Base-by-base conservation (phyloP, 2,113 vertebrate genomes). In the Orthonyx spaldingii region DNA sequence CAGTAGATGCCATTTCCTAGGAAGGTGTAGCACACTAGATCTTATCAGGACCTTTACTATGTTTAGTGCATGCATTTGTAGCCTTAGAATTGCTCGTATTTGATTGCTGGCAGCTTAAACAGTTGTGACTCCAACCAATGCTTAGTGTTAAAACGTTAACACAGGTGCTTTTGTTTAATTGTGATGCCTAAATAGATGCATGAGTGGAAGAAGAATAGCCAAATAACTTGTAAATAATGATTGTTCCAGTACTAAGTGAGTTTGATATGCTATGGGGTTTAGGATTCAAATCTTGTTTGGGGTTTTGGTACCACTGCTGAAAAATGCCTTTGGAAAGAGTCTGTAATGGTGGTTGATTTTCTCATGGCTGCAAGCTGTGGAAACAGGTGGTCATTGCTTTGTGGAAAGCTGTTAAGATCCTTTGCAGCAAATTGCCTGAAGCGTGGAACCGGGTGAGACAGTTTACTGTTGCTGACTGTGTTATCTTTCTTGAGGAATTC, bases 401-500 rank as follows among this genome's bases (percentile, higher is more conserved):
- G 68, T 93, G 80, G 41, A 81, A 96, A 93, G 84, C 68, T 85
- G 11, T 86, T 87, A 74, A 87, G 84, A 52, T 78, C 60, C 49
- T 88, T 76, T 44, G 18, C 82, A 90, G 49, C 68, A 92, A 93
- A 74, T 74, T 68, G 55, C 69, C 41, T 77, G 17, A 46, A 84
- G 39, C 17, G 55, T 56, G 66, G 79, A 80, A 57, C 18, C 46
- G 92, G 14, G 27, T n/a, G 63, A 86, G 86, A 80, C 17, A 35
- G 69, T 52, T 65, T 60, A 7, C 59, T 95, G 55, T 65, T 93
- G 47, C 72, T 88, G 82, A 7, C 28, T 72, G 6, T 56, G 74
- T 95, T 97, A 97, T 97, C 95, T 93, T 71, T 9, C 60, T 88
- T 66, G 76, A 96, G 89, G 92, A 95, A 92, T 93, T 92, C 2